Conservation (phyloP, 2,888 invertebrate species). For the Diabrotica balteata region DNA sequence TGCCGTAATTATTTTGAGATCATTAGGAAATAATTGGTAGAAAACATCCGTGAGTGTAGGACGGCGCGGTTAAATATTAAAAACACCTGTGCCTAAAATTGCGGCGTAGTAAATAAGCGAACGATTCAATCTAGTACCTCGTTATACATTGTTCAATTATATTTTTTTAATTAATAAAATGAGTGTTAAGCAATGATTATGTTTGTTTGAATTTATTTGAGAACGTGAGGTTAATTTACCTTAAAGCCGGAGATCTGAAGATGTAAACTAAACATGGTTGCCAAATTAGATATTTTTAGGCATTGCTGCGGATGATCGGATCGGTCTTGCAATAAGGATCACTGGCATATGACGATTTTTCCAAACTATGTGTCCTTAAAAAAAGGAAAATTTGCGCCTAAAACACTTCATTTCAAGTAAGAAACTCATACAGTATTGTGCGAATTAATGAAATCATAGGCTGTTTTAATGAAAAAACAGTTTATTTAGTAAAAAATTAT, state of each 20-base stretch:
- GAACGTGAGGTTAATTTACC: constrained; percentile 1
- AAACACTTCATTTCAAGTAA: no score
- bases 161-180: constrained; percentile 22
- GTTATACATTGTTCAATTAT: constrained; percentile 28
- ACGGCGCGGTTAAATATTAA: constrained; percentile 38
- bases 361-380: no score
- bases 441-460: no score
- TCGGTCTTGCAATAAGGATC: no score
- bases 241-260: background rate
- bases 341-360: no score
- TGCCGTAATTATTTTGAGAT: constrained; percentile 43
- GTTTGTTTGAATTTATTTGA: constrained; percentile 6
- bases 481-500: no score
- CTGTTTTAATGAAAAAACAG: no score
- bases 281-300: no score
- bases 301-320: no score
- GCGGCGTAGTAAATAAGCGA: constrained; percentile 24
- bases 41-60: constrained; percentile 41
- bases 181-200: background rate
- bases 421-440: no score
- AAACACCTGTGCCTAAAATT: constrained; percentile 43
- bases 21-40: constrained; percentile 47
- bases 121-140: constrained; percentile 19
- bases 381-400: no score
- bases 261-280: no score